Conservation (phyloP, 2,888 invertebrate species). For the Drosophila subquinaria region DNA sequence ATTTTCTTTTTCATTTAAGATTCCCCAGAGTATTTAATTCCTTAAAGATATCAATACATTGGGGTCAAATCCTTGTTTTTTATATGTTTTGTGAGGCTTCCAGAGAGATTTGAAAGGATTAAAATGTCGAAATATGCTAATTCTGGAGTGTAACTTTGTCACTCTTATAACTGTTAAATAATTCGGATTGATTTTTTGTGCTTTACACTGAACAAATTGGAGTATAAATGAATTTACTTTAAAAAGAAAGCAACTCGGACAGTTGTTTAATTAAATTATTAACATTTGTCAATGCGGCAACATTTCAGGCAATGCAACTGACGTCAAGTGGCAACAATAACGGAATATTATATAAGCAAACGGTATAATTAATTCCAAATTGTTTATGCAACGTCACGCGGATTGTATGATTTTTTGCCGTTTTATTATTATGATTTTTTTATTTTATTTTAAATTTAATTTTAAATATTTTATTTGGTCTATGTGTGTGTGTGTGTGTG, state of each 20-base stretch:
- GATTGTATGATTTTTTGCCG: conserved; percentile 20
- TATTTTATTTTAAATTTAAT: not conserved
- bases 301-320: conserved; percentile 17
- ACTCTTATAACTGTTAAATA: conserved; percentile 12
- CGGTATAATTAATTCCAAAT: conserved; percentile 63
- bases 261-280: conserved; percentile 23
- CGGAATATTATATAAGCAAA: conserved; percentile 39
- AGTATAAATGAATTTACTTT: conserved; percentile 26
- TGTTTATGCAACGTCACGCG: conserved; percentile 41
- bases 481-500: conserved; percentile 11
- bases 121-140: conserved; percentile 27
- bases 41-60: not conserved
- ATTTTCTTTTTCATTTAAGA: no score
- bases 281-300: conserved; percentile 27
- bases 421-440: conserved; percentile 15
- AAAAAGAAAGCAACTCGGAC: not conserved
- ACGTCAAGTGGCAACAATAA: conserved; percentile 6
- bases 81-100: not conserved
- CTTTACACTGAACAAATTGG: conserved; percentile 21
- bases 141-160: conserved; percentile 6
- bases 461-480: not conserved
- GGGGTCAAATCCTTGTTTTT: not conserved
- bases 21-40: no score
- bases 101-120: conserved; percentile 13
- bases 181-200: conserved; percentile 28